These are phyloP conservation scores for Drosophila koepferae DNA, from an alignment of 2,888 invertebrate genomes.

Conservation along the genomic window DNA sequence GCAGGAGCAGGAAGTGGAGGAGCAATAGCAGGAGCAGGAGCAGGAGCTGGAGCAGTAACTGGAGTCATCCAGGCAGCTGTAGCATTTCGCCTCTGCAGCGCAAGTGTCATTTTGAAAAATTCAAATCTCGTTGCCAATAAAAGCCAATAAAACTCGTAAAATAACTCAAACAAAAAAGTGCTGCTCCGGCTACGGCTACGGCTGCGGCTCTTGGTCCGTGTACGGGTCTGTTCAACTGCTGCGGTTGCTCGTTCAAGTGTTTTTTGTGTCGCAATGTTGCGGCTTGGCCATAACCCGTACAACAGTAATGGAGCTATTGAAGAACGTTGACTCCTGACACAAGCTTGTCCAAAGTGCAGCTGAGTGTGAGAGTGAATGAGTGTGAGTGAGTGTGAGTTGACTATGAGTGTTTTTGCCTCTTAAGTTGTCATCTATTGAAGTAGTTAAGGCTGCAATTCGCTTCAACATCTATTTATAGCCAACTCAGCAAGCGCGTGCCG, in stretches of 20 bases:
- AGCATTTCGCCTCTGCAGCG: slow-evolving; percentile 34
- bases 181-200: slow-evolving; percentile 3
- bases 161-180: slow-evolving; percentile 71
- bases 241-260: slow-evolving; percentile 63
- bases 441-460: slow-evolving; percentile 33
- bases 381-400: neutral
- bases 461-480: slow-evolving; percentile 52
- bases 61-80: slow-evolving; percentile 4
- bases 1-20: neutral
- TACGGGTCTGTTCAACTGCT: slow-evolving; percentile 4
- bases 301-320: slow-evolving; percentile 54
- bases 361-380: slow-evolving; percentile 4
- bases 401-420: slow-evolving; percentile 3
- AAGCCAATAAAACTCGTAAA: slow-evolving; percentile 82
- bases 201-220: no score
- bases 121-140: slow-evolving; percentile 80
- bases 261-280: slow-evolving; percentile 78
- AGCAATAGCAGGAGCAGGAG: slow-evolving; percentile 16
- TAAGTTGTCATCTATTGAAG: slow-evolving; percentile 40
- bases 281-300: slow-evolving; percentile 58
- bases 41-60: neutral
- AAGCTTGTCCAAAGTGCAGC: slow-evolving; percentile 22
- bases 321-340: slow-evolving; percentile 46
- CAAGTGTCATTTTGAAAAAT: slow-evolving; percentile 78
- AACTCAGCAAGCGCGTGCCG: slow-evolving; percentile 28